Conservation (phyloP, 2,888 invertebrate species). For the Ryuthela nishihirai region DNA sequence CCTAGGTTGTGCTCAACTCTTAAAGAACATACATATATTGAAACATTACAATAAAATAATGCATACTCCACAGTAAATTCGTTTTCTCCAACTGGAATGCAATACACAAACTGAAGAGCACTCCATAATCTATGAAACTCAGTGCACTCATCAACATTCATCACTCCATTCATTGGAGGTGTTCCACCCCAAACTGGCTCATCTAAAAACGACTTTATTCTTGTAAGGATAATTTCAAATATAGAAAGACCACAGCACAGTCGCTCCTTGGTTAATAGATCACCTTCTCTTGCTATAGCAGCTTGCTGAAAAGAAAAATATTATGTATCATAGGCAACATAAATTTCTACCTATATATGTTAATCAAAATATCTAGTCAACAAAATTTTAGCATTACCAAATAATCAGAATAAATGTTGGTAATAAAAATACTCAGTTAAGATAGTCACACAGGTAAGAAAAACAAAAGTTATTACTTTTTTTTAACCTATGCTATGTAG, state of each 20-base stretch:
- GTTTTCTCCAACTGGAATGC: conserved; percentile 91
- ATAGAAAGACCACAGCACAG: conserved; percentile 96
- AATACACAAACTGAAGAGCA: conserved; percentile 95
- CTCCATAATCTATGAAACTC: conserved; percentile 97
- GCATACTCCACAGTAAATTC: conserved; percentile 94
- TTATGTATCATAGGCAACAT: no score
- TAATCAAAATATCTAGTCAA: conserved; percentile 8
- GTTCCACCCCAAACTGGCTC: conserved; percentile 86
- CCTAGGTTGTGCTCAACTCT: no score
- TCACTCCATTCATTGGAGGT: conserved; percentile 86
- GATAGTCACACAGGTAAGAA: no score
- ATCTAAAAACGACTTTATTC: conserved; percentile 77
- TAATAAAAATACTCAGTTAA: no score
- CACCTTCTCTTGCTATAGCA: conserved; percentile 89
- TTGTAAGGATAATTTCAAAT: conserved; percentile 88
- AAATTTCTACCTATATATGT: background rate
- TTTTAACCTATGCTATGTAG: no score
- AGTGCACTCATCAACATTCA: conserved; percentile 92
- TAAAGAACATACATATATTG: no score
- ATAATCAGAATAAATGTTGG: no score
- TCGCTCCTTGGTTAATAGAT: conserved; percentile 91
- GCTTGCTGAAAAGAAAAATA: conserved; percentile 67
- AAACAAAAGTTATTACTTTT: no score
- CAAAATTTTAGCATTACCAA: background rate
- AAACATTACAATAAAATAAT: conserved; percentile 6